Evolutionary conservation across 1,140 invertebrate genomes (phyloP), one percentile per base, ranked within the genome.

Genomic region (Melanaphis sacchari): DNA sequence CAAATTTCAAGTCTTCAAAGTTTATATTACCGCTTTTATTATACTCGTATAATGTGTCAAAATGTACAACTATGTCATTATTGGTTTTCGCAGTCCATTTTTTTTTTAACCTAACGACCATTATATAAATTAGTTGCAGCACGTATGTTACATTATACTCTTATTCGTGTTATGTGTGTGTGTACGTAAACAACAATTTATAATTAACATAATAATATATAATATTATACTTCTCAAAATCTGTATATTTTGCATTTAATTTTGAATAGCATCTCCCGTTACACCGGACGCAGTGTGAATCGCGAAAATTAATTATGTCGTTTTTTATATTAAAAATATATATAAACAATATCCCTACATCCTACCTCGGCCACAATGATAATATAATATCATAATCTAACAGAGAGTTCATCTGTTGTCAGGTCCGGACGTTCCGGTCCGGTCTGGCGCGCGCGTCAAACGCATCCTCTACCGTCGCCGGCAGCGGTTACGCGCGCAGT

Each of bases 381-480:
- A 5, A 76, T 66, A 66, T 66, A n/a, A 66, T n/a, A 76, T n/a
- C 18, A 59, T 59, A 59, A 59, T 59, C 31, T 66, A 66, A 66
- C 59, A 66, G 54, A 66, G 59, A n/a, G 59, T n/a, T n/a, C 59
- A 76, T 76, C 59, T 76, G 59, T n/a, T 36, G 59, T n/a, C 59
- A 15, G 59, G 59, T 76, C 31, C 15, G n/a, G 59, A n/a, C 59
- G 59, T 31, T 76, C 31, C 15, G n/a, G 59, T 76, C 59, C 59
- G 31, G 85, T 88, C 85, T 88, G 85, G 85, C 43, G 85, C 85
- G 85, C 85, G n/a, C 43, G 85, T 88, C 85, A 88, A 88, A 88
- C 85, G 41, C 85, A 88, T 88, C 43, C 85, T 43, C 6, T 46
- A 49, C 41, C 26, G 41, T 21, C 85, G 85, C 31, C 43, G 85